Evolutionary conservation across 2,113 vertebrate species (phyloP).

Genomic region (Megaleporinus macrocephalus): DNA sequence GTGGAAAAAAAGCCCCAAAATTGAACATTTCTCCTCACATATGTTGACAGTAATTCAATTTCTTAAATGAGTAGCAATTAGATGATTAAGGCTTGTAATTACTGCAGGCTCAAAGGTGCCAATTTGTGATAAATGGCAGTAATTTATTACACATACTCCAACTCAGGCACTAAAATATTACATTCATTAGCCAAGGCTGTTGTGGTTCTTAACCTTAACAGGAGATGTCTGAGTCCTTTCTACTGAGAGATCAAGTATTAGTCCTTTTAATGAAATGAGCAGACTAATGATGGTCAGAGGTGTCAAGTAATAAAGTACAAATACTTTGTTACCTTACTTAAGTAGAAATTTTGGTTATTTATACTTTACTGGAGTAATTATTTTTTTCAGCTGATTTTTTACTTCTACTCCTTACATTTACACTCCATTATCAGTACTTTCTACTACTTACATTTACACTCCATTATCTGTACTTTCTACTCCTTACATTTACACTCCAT

Average conservation of each 20-base stretch:
- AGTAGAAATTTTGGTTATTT: too few relatives aligned
- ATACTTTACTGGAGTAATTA: too few relatives aligned
- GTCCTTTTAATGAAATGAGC: neutral
- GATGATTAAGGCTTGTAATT: constrained; percentile 44
- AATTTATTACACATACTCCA: constrained; percentile 37
- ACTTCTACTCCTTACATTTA: too few relatives aligned
- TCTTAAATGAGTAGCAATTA: constrained; percentile 44
- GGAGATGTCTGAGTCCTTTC: neutral
- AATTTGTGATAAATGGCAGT: constrained; percentile 46
- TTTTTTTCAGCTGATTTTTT: too few relatives aligned
- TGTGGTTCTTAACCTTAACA: constrained; percentile 29
- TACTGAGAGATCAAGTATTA: neutral
- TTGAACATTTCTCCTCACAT: constrained; percentile 6
- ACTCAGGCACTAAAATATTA: constrained; percentile 13
- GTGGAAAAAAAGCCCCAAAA: constrained; percentile 4
- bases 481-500: too few relatives aligned
- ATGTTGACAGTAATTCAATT: constrained; percentile 30
- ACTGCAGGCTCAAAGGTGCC: constrained; percentile 17
- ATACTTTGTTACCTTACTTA: too few relatives aligned
- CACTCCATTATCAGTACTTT: too few relatives aligned
- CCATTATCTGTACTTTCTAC: too few relatives aligned
- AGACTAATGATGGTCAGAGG: neutral
- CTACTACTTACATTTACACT: too few relatives aligned
- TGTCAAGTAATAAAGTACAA: too few relatives aligned
- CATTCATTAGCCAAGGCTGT: neutral